Conservation (phyloP, 2,888 invertebrate genomes). For the Ptilodon capucinus region DNA sequence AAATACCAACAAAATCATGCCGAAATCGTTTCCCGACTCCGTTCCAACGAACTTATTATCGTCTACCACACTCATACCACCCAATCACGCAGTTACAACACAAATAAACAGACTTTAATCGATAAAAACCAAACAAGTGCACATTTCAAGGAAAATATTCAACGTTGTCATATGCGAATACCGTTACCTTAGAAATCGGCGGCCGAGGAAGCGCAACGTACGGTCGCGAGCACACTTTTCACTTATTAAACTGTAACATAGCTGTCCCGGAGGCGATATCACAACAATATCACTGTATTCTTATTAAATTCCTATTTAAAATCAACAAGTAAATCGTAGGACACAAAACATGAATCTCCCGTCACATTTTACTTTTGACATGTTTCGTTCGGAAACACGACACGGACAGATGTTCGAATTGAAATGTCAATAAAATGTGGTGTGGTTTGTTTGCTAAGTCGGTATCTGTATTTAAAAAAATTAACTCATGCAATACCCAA, state of each 20-base stretch:
- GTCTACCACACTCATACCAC: conserved; percentile 15
- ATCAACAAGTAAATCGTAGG: conserved; percentile 77
- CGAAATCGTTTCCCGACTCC: conserved; percentile 12
- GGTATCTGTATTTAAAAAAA: too few relatives aligned
- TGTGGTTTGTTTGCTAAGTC: too few relatives aligned
- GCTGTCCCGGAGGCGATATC: conserved; percentile 40
- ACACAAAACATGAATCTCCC: conserved; percentile 68
- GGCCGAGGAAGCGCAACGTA: conserved; percentile 45
- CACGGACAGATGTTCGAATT: neutral
- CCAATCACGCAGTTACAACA: conserved; percentile 26
- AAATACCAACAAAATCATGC: conserved; percentile 5
- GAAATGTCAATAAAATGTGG: too few relatives aligned
- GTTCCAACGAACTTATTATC: conserved; percentile 16
- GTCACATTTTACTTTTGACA: conserved; percentile 64
- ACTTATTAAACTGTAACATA: conserved; percentile 61
- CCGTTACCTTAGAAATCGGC: conserved; percentile 75
- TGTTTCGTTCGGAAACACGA: conserved; percentile 34
- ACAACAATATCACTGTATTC: conserved; percentile 51
- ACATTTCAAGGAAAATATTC: conserved; percentile 46
- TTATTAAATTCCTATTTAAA: conserved; percentile 60
- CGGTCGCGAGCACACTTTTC: conserved; percentile 38
- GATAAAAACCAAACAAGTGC: conserved; percentile 41
- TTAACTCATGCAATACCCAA: too few relatives aligned
- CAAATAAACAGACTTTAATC: conserved; percentile 31
- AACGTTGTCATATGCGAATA: conserved; percentile 78